Conservation (phyloP, 2,797 vertebrate species). For the Pseudomugil tenellus region DNA sequence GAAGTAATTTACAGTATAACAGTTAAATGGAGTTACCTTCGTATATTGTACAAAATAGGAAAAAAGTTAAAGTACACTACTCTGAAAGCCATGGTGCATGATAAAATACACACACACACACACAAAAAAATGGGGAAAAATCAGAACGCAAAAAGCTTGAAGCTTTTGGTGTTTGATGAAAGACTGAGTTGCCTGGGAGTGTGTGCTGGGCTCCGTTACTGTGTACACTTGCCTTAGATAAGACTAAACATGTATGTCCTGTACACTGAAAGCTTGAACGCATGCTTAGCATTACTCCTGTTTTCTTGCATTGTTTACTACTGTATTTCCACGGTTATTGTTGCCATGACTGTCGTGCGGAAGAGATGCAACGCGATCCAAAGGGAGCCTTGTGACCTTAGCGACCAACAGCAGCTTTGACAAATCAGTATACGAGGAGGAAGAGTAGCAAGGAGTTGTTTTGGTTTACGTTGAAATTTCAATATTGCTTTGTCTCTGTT, state of each 20-base stretch:
- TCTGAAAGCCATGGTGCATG: conserved; percentile 85
- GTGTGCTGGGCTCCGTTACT: conserved; percentile 45
- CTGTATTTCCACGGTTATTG: conserved; percentile 53
- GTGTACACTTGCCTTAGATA: conserved; percentile 78
- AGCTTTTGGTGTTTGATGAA: conserved; percentile 44
- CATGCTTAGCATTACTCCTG: conserved; percentile 73
- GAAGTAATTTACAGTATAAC: conserved; percentile 73
- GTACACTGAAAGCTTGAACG: conserved; percentile 77
- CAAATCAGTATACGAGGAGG: conserved; percentile 71
- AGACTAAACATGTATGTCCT: conserved; percentile 71
- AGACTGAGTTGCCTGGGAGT: conserved; percentile 51
- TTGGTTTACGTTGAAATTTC: conserved; percentile 69
- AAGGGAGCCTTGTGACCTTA: conserved; percentile 67
- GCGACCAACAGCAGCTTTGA: conserved; percentile 74
- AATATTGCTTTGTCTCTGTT: conserved; percentile 56
- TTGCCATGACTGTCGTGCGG: conserved; percentile 52
- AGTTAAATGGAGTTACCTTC: conserved; percentile 82
- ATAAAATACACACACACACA: conserved; percentile 52
- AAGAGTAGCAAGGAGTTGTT: conserved; percentile 49
- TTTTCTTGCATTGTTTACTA: conserved; percentile 57
- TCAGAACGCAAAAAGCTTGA: conserved; percentile 31
- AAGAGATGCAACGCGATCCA: conserved; percentile 60
- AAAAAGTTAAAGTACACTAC: conserved; percentile 81
- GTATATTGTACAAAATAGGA: conserved; percentile 83
- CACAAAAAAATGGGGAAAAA: conserved; percentile 10